Conservation (phyloP, 2,888 invertebrate genomes). For the Hydroisotoma schaefferi region DNA sequence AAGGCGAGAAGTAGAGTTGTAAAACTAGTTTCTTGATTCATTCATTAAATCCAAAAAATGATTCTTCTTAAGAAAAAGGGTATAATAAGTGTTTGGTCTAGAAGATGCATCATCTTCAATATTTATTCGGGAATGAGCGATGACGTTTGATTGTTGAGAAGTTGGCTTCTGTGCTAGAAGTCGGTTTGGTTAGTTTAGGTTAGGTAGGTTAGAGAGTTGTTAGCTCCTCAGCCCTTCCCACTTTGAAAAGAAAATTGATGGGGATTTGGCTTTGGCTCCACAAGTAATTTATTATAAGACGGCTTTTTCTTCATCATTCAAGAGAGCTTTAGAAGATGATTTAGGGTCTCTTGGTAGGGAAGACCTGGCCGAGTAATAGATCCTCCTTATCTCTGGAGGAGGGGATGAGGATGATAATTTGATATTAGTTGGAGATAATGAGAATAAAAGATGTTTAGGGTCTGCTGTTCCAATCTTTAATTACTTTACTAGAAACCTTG, state of each 20-base stretch:
- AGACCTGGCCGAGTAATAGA: background rate
- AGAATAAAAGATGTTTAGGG: too few species aligned
- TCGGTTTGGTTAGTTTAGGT: background rate
- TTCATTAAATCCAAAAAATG: too few species aligned
- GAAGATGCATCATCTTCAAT: slow-evolving; percentile 15
- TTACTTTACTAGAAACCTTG: too few species aligned
- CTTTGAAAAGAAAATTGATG: slow-evolving; percentile 13
- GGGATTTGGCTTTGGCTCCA: slow-evolving; percentile 16
- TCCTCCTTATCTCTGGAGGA: background rate
- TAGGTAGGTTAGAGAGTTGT: background rate
- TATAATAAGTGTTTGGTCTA: too few species aligned
- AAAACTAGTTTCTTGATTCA: too few species aligned
- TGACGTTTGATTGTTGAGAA: slow-evolving; percentile 17
- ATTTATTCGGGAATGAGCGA: slow-evolving; percentile 12
- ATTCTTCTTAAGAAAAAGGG: too few species aligned
- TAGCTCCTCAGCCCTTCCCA: slow-evolving; percentile 1
- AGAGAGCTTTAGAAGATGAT: background rate
- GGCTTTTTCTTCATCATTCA: slow-evolving; percentile 1
- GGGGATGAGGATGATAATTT: slow-evolving; percentile 8
- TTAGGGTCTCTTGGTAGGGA: background rate
- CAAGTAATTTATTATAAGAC: slow-evolving; percentile 11
- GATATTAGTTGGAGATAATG: slow-evolving; percentile 15
- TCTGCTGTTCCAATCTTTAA: slow-evolving; percentile 4
- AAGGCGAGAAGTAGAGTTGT: too few species aligned
- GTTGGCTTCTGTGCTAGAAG: slow-evolving; percentile 14